A percentile compares a stretch with the other conserved stretches of the same genome.
Evolutionary conservation across 2,888 invertebrate genomes (phyloP).

Genomic region (Cotesia congregata): DNA sequence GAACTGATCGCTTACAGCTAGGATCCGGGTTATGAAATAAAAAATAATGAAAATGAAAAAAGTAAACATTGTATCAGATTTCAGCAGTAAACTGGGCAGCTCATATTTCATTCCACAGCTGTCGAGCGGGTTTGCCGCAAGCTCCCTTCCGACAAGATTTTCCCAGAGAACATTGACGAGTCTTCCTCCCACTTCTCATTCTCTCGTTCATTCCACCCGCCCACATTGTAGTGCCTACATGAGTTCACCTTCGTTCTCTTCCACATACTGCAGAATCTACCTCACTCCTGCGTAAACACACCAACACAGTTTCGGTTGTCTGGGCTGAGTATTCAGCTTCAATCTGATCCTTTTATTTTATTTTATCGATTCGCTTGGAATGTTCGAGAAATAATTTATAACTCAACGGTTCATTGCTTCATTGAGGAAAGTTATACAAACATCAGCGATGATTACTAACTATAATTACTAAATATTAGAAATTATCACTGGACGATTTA

Average conservation of each 20-base stretch:
- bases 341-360: constrained; percentile 2
- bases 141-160: constrained; percentile 24
- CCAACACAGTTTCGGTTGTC: constrained; percentile 4
- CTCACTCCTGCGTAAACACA: constrained; percentile 13
- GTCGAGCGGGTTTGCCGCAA: constrained; percentile 27
- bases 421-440: no score
- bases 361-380: constrained; percentile 9
- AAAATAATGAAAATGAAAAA: constrained; percentile 3
- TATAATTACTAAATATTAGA: no score
- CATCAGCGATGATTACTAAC: no score
- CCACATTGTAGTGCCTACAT: background rate
- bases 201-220: background rate
- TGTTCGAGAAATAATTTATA: background rate
- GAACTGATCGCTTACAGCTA: constrained; percentile 8
- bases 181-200: background rate
- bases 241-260: background rate
- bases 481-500: no score
- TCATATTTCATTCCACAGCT: constrained; percentile 29
- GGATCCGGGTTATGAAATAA: background rate
- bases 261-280: background rate
- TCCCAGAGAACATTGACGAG: constrained; percentile 27
- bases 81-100: constrained; percentile 24
- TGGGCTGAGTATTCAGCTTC: background rate
- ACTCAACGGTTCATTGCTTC: background rate
- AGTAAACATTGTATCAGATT: constrained; percentile 30